Base-by-base conservation (phyloP, 2,888 invertebrate genomes). In the Torymus texanus region DNA sequence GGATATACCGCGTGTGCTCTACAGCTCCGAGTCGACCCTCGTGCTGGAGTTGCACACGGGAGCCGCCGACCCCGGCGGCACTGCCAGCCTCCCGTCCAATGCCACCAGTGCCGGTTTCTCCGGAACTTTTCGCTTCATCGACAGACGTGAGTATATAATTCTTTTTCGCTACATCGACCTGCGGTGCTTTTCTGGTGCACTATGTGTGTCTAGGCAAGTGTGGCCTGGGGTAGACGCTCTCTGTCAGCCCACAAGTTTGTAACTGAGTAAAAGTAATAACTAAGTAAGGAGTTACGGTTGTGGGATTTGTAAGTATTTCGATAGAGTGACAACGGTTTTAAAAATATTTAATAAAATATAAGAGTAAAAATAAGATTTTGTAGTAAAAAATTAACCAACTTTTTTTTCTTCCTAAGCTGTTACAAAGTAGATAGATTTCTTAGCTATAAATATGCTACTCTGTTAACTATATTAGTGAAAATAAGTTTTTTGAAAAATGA, bases 111-210 rank as follows among this genome's bases (percentile, higher is more conserved):
- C 94, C 1, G 95, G 95, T 74, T 96, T 96, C 89, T 92, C 93
- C 53, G 96, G 95, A 73, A 94, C 94, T 50, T 96, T 94, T 91
- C 93, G 93, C 85, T 95, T 95, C 90, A 93, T 95, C 88, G 94
- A 95, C 87, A 94, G 93, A 92, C 92, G 95, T 95, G 90, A 94
- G 95, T 93, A 83, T 67, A 82, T 65, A 70, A 62, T n/a, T 10
- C 0, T 61, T 14, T 53, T 12, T 41, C 14, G 56, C n/a, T 62
- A 14, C 68, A 41, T 41, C 41, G 8, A 41, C 5, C 41, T 41
- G 1, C 21, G 2, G 13, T 51, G 12, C 16, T 1, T n/a, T 13
- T 24, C 0, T 3, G 29, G 61, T 16, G 2, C 51, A 53, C 59
- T 18, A 55, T 3, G 13, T 51, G 50, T 21, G 16, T 67, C 18